Evolutionary conservation across 2,888 invertebrate genomes (phyloP), one percentile per base, ranked within the genome.

Genomic region (Heliconius ethilla): DNA sequence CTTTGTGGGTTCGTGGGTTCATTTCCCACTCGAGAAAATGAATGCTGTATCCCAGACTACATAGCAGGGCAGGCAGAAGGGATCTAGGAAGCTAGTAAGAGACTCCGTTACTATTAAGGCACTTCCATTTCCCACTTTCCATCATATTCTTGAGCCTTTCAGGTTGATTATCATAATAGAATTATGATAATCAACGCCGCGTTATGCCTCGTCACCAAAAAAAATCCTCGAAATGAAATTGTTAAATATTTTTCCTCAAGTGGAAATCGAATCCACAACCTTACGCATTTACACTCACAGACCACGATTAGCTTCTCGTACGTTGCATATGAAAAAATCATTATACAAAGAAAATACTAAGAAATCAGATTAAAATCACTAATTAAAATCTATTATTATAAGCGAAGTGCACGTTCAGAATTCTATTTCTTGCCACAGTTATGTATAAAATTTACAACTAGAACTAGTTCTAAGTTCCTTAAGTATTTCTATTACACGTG

Each of bases 401-500:
- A 51, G 18, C 7, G 22, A 51, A 51, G 51, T 18, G 7, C 51
- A n/a, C 55, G 55, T 59, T 59, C n/a, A 59, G n/a, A 51, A 67
- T 77, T 29, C 77, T 45, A 69, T 15, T 63, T 63, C 51, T 77
- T 75, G 59, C 73, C 73, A 78, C 75, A 80, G 75, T 80, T 78
- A 75, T 70, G 76, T 75, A 29, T 67, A 55, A 67, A 70, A 77
- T 78, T 78, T 78, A 80, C 76, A 76, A 37, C 72, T 75, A 55
- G 67, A 76, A 65, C 76, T 70, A 79, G 70, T 69, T 73, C 77
- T 45, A 77, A 80, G 13, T 67, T 80, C 75, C 69, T 72, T 75
- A 73, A 67, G 75, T 78, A 78, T 78, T 78, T 78, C 78, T 78
- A 55, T 55, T 80, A 79, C 80, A 80, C 80, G 80, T 80, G 80